Evolutionary conservation across 2,113 vertebrate species (phyloP).

Genomic region (Brachypodius melanocephalos): DNA sequence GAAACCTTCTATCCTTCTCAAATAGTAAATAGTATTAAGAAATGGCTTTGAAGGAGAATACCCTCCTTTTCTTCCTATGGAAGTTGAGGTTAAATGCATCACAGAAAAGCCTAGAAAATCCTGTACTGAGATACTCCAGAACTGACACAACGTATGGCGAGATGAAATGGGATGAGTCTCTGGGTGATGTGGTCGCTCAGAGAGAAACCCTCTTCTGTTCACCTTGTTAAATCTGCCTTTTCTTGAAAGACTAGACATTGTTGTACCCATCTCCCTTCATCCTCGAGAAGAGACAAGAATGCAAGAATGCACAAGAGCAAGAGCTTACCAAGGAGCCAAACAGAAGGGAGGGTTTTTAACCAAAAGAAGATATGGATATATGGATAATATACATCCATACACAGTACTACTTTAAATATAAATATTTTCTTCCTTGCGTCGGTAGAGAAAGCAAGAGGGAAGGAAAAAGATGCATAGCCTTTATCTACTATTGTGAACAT

Average conservation of each 20-base stretch:
- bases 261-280: background rate
- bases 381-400: background rate
- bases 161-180: background rate
- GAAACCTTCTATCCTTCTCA: background rate
- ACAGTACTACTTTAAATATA: background rate
- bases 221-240: conserved; percentile 32
- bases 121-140: background rate
- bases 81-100: background rate
- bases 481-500: background rate
- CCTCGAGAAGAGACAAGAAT: background rate
- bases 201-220: background rate
- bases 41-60: background rate
- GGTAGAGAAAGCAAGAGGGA: background rate
- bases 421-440: background rate
- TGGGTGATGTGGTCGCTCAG: background rate
- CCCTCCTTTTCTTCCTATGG: background rate
- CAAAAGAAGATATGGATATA: background rate
- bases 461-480: background rate
- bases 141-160: background rate
- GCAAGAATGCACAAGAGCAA: background rate
- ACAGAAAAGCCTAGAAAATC: background rate
- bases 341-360: background rate
- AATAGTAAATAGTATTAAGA: background rate
- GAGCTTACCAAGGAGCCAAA: background rate
- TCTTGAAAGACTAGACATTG: background rate